These are phyloP conservation scores for Panopea generosa DNA, from an alignment of 2,888 invertebrate species.

Conservation along the genomic window DNA sequence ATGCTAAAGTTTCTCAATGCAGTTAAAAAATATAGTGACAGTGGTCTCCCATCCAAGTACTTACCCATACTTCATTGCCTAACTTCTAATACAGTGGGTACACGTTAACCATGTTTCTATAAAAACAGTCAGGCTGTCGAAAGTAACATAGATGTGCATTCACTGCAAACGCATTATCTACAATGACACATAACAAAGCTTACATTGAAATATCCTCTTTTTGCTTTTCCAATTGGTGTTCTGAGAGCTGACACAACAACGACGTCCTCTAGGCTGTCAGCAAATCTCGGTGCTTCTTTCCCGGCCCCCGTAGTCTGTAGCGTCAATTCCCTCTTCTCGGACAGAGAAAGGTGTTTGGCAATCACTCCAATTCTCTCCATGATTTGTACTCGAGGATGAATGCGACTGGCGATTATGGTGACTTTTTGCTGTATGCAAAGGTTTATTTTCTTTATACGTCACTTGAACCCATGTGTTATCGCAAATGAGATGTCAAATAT, in stretches of 20 bases:
- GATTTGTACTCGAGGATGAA: slow-evolving; percentile 2
- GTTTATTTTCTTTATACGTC: not conserved
- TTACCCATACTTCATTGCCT: too few species aligned
- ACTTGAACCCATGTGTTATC: not conserved
- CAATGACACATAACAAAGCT: too few species aligned
- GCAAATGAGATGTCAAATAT: slow-evolving; percentile 4
- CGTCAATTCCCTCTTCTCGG: slow-evolving; percentile 5
- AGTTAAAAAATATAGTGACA: too few species aligned
- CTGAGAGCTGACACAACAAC: slow-evolving; percentile 81
- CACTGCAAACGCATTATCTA: too few species aligned
- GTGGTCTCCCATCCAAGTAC: too few species aligned
- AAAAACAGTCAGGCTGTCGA: too few species aligned
- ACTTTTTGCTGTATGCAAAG: not conserved
- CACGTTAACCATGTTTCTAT: too few species aligned
- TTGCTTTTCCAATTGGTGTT: slow-evolving; percentile 82
- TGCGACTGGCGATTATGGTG: slow-evolving; percentile 6
- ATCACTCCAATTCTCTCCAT: slow-evolving; percentile 68
- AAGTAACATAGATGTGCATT: too few species aligned
- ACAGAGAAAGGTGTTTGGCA: slow-evolving; percentile 55
- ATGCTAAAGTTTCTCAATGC: too few species aligned
- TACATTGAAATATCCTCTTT: slow-evolving; percentile 79
- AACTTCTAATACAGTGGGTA: too few species aligned
- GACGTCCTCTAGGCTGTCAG: slow-evolving; percentile 83
- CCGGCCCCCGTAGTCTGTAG: slow-evolving; percentile 18
- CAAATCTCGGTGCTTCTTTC: slow-evolving; percentile 46